phyloP scores from a whole-genome alignment of 2,113 vertebrate genomes.

The Rhynchomys soricoides region DNA sequence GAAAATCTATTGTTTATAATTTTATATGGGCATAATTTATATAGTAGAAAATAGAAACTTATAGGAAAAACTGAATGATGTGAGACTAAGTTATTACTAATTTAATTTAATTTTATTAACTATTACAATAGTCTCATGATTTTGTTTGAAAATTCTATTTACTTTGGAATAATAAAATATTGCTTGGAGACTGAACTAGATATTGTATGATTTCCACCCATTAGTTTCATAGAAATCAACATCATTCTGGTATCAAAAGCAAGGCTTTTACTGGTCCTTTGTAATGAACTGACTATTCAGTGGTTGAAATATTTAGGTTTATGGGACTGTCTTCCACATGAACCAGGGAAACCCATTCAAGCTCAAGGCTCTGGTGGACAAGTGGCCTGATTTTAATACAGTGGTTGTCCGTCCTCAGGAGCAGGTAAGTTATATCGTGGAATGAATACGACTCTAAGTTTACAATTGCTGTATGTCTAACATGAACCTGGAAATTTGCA shows the following conservation, averaged over 20 bases:
- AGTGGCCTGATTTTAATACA: conserved; percentile 72
- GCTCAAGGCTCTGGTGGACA: conserved; percentile 63
- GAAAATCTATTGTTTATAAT: conserved; percentile 4
- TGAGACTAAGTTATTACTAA: background rate
- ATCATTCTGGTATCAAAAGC: background rate
- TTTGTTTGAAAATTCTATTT: background rate
- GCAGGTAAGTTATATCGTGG: conserved; percentile 23
- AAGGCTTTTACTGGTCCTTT: background rate
- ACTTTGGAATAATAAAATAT: background rate
- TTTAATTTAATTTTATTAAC: background rate
- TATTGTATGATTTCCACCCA: background rate
- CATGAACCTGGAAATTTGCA: background rate
- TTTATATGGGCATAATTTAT: background rate
- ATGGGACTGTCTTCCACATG: conserved; percentile 64
- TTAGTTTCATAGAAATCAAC: background rate
- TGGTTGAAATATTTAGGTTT: conserved; percentile 39
- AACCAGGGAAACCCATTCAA: conserved; percentile 68
- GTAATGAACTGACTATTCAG: background rate
- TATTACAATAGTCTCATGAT: background rate
- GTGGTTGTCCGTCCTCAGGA: conserved; percentile 56
- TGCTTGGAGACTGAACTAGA: background rate
- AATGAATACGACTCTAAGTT: background rate
- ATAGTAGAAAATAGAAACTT: background rate
- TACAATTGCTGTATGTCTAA: background rate
- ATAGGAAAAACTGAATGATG: background rate